Base-by-base conservation (phyloP, 2,888 invertebrate genomes). In the Rugalucina vietnamica region DNA sequence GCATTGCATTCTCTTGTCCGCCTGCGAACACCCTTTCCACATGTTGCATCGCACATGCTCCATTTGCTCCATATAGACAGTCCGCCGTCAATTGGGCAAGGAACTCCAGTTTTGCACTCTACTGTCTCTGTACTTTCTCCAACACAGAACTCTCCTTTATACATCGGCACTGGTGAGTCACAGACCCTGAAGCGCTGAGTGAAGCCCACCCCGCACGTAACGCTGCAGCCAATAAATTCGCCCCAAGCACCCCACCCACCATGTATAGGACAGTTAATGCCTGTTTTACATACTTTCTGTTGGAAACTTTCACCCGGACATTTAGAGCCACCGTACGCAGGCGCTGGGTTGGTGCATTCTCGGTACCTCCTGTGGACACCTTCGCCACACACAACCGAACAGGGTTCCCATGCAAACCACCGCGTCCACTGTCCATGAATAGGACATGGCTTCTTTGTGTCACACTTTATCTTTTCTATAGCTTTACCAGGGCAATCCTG, bases 231-330 rank as follows among this genome's bases (percentile, higher is more conserved):
- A 14, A 43, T 43, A 50, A 57, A 86, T 10, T 78, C 70, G 1
- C 77, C 43, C 88, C 88, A 85, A 0, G 27, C 24, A 39, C 84
- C 71, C 85, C 85, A 88, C 4, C 79, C 80, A 29, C 88, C 88
- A 27, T 80, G 77, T 8, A 84, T 65, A 8, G 80, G 82, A 50
- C 87, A 87, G 10, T 71, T 24, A 0, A 84, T 80, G 14, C 82
- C 87, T 0, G 84, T 87, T 43, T 82, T 70, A 49, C 87, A 87
- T 39, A 37, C n/a, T 10, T 18, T 70, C 69, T 77, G 39, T 14
- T 85, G 79, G 10, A 29, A 34, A 0, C 14, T 69, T 14, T 12
- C 14, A n/a, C 85, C 88, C n/a, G 43, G 57, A 54, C 89, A 89
- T 0, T 4, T 8, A 1, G 27, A 29, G 14, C 89, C 89, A 0